Conservation (phyloP, 2,888 invertebrate species). For the Eurytoma californica region DNA sequence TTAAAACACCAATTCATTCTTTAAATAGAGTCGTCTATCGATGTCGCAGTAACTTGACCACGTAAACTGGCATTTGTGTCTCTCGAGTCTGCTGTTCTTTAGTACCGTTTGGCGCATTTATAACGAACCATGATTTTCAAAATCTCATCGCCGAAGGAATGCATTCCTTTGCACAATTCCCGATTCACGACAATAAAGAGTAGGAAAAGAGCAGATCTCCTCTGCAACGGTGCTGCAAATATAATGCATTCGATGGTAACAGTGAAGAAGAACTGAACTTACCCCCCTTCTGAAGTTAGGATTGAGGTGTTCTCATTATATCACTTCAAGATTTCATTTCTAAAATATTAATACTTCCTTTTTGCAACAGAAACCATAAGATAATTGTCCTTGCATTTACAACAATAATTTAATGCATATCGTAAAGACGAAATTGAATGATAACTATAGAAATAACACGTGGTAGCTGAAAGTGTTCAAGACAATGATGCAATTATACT, state of each 20-base stretch:
- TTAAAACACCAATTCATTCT: neutral
- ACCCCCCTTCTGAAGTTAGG: no score
- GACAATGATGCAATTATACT: conserved; percentile 4
- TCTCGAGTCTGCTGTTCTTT: conserved; percentile 18
- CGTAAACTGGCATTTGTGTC: neutral
- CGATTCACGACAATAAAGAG: conserved; percentile 27
- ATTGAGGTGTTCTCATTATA: no score
- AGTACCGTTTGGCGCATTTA: conserved; percentile 24
- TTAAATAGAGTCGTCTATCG: neutral
- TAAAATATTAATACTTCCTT: no score
- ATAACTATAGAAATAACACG: no score
- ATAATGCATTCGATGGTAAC: neutral
- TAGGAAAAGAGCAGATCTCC: conserved; percentile 5
- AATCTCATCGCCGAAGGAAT: conserved; percentile 12
- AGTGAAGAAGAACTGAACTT: no score
- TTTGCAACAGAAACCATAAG: no score
- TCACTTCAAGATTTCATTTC: no score
- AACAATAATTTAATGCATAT: neutral
- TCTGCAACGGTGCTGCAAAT: neutral
- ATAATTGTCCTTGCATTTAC: no score
- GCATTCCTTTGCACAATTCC: neutral
- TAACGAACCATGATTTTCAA: conserved; percentile 26
- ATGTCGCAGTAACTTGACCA: neutral
- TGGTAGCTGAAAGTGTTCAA: neutral
- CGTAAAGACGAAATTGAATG: no score